Conservation (phyloP, 2,888 invertebrate genomes). For the Orthosia gracilis region DNA sequence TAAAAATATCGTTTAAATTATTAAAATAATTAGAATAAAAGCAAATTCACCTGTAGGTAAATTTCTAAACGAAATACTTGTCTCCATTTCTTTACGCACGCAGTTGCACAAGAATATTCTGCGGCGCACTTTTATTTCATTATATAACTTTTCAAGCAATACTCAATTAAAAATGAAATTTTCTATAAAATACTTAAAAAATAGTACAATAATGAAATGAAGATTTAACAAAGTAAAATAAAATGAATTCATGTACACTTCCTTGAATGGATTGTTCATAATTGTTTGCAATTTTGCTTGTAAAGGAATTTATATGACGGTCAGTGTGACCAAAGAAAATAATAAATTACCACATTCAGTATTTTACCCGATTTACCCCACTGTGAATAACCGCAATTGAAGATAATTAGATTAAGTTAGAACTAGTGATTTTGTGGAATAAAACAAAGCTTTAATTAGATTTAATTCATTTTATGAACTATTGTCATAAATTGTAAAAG, state of each 20-base stretch:
- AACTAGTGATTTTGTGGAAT: slow-evolving; percentile 21
- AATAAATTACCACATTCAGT: slow-evolving; percentile 27
- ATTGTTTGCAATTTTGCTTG: slow-evolving; percentile 6
- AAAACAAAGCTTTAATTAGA: slow-evolving; percentile 46
- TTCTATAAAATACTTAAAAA: neutral
- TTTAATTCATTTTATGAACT: slow-evolving; percentile 17
- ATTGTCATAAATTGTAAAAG: slow-evolving; percentile 1
- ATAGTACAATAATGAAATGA: fast-evolving
- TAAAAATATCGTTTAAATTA: neutral
- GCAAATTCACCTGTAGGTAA: too few species aligned
- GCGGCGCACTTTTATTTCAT: neutral
- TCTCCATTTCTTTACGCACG: slow-evolving; percentile 1
- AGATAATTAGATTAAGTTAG: slow-evolving; percentile 49
- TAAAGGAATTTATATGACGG: slow-evolving; percentile 35
- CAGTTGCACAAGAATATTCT: neutral
- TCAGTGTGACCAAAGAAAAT: slow-evolving; percentile 49
- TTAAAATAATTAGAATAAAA: neutral
- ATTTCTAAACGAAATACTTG: slow-evolving; percentile 36
- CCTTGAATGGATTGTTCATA: neutral
- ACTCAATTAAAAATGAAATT: neutral
- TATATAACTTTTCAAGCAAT: neutral
- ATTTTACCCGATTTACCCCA: slow-evolving; percentile 28
- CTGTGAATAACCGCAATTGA: slow-evolving; percentile 34
- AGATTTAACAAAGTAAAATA: fast-evolving
- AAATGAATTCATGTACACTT: neutral